Evolutionary conservation across 2,797 vertebrate genomes (phyloP), one percentile per base, ranked within the genome.

Genomic region (Sebastes nivosus): DNA sequence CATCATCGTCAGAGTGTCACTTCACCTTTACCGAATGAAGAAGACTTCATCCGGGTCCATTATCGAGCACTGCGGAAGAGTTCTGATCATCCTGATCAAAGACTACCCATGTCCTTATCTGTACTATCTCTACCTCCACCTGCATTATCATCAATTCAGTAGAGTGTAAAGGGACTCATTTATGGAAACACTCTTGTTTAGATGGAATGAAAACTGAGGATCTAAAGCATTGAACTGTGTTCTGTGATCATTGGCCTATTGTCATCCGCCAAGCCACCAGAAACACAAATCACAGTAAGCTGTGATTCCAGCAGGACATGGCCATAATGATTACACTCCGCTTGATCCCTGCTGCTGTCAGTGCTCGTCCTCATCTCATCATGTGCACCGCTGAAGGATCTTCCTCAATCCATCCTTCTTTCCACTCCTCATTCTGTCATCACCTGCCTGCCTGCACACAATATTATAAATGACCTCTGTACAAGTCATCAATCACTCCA

Each of bases 1-100:
- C 80, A 70, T 77, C 82, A 76, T 70, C 73, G 78, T 82, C 82
- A 67, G 6, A 75, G 38, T 67, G 32, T 81, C 80, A 67, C 69
- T 55, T 64, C 73, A 72, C 13, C 72, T 46, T 71, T 27, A 27
- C 29, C 4, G 7, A 68, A 25, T 4, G 38, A 64, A 54, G 30
- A 50, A 18, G 65, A 65, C 75, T 55, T 59, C 4, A 0, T 60
- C 10, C 11, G 27, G 52, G 25, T 71, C 30, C 25, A 6, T 34
- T 66, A 5, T 52, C 6, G 29, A 14, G 79, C 38, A 72, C 69
- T 42, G 68, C 5, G 4, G 81, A 69, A 29, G 79, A 65, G 52
- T 38, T 38, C 36, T 38, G 36, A 38, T 38, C 36, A 38, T 52
- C 54, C 52, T 61, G 50, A 27, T 57, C 36, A 63, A 20, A 74